Percentiles rank a stretch among this genome's conserved stretches.
These are phyloP conservation scores for Halichoeres trimaculatus DNA, from an alignment of 2,113 vertebrate species.

Conservation along the genomic window DNA sequence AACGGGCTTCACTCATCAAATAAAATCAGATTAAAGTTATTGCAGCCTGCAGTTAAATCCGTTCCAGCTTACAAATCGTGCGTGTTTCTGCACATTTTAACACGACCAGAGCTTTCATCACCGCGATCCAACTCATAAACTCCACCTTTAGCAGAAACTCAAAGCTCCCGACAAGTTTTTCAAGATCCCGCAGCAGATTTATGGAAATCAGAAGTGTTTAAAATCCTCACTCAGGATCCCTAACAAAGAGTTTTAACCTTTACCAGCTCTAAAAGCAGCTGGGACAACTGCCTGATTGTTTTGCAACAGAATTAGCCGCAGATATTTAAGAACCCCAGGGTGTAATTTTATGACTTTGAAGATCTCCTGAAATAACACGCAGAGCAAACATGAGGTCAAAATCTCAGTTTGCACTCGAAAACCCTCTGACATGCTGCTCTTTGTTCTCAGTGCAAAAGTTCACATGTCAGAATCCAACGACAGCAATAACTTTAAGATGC, in stretches of 20 bases:
- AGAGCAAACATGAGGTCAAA: background rate
- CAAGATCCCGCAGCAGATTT: background rate
- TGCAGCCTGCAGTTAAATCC: slow-evolving; percentile 19
- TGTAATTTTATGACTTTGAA: background rate
- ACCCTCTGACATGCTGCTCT: background rate
- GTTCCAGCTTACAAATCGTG: slow-evolving; percentile 1
- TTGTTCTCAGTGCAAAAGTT: background rate
- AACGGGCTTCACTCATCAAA: background rate
- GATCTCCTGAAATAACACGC: background rate
- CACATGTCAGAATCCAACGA: background rate
- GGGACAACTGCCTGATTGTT: background rate
- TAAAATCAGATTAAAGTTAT: background rate
- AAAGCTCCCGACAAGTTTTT: background rate
- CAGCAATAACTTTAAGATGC: too few species aligned
- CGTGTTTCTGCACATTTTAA: slow-evolving; percentile 7
- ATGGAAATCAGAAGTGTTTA: too few species aligned
- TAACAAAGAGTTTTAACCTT: background rate
- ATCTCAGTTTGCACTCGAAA: background rate
- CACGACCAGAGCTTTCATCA: background rate
- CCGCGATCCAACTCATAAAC: background rate
- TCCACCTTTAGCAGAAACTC: background rate
- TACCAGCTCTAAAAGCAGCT: background rate
- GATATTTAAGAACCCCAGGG: background rate
- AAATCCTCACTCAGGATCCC: too few species aligned
- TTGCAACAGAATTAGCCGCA: background rate